phyloP scores from a whole-genome alignment of 2,113 vertebrate genomes.

The Trinectes maculatus region DNA sequence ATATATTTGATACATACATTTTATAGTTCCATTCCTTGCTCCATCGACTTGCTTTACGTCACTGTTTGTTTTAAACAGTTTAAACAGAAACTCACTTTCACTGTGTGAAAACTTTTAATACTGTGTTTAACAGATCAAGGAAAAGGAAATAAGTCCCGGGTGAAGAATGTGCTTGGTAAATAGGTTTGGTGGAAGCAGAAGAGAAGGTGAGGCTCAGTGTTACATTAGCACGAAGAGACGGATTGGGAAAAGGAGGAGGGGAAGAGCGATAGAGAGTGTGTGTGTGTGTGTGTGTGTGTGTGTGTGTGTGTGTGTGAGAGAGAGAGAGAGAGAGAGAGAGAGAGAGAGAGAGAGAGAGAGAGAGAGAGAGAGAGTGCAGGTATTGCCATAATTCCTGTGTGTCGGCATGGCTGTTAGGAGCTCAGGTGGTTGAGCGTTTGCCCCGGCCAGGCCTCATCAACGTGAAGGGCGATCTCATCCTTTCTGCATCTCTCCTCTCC shows the following conservation, averaged over 20 bases:
- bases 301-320: no score
- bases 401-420: conserved; percentile 93
- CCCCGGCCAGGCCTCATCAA: conserved; percentile 98
- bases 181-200: conserved; percentile 34
- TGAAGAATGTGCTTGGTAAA: conserved; percentile 50
- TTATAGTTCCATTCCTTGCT: neutral
- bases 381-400: conserved; percentile 97
- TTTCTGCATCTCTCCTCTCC: conserved; percentile 96
- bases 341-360: conserved; percentile 29
- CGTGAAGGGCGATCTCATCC: conserved; percentile 99
- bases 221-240: conserved; percentile 77
- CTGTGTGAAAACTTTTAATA: conserved; percentile 21
- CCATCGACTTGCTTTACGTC: neutral
- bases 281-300: no score
- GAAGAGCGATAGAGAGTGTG: neutral
- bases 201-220: conserved; percentile 53
- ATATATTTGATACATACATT: neutral
- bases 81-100: neutral
- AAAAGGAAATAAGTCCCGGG: conserved; percentile 13
- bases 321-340: conserved; percentile 18
- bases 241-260: conserved; percentile 38
- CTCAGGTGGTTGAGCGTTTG: conserved; percentile 98
- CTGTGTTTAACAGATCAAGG: conserved; percentile 3
- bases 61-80: neutral
- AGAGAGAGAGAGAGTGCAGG: conserved; percentile 85